Percentiles rank a stretch among this genome's conserved stretches.
Conservation (phyloP, 1,140 invertebrate species). For the Xylocopa sonorina region DNA sequence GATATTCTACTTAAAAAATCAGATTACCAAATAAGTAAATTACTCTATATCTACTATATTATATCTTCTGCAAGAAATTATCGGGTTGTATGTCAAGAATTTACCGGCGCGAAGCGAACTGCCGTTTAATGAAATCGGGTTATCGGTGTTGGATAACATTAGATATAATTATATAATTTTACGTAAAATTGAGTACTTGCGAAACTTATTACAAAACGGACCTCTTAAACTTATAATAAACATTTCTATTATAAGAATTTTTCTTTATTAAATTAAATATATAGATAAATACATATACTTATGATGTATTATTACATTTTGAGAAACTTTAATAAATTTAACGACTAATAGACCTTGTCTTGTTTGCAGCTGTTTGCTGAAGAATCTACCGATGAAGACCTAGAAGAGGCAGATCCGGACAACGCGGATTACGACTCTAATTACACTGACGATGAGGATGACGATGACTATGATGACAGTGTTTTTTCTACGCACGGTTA, state of each 20-base stretch:
- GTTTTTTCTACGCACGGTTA: slow-evolving; percentile 48
- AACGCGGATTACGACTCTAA: slow-evolving; percentile 70
- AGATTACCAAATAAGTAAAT: too few relatives aligned
- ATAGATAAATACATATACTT: too few relatives aligned
- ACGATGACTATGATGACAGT: slow-evolving; percentile 67
- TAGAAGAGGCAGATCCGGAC: slow-evolving; percentile 53
- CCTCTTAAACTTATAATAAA: too few relatives aligned
- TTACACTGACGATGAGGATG: slow-evolving; percentile 67
- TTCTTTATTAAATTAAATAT: too few relatives aligned
- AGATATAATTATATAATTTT: slow-evolving; percentile 6
- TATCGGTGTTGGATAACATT: neutral
- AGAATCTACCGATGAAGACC: slow-evolving; percentile 63
- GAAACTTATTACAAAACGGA: neutral
- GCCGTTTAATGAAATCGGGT: neutral
- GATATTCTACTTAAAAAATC: too few relatives aligned
- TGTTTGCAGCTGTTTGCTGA: slow-evolving; percentile 70
- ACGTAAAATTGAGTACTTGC: neutral
- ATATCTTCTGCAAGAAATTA: too few relatives aligned
- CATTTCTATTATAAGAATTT: too few relatives aligned
- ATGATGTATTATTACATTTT: too few relatives aligned
- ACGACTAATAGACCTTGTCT: too few relatives aligned
- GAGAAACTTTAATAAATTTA: too few relatives aligned
- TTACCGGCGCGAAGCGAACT: neutral
- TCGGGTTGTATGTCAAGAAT: too few relatives aligned
- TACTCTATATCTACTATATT: too few relatives aligned